phyloP scores from a whole-genome alignment of 2,888 invertebrate genomes.

The Invenusta paracnida region DNA sequence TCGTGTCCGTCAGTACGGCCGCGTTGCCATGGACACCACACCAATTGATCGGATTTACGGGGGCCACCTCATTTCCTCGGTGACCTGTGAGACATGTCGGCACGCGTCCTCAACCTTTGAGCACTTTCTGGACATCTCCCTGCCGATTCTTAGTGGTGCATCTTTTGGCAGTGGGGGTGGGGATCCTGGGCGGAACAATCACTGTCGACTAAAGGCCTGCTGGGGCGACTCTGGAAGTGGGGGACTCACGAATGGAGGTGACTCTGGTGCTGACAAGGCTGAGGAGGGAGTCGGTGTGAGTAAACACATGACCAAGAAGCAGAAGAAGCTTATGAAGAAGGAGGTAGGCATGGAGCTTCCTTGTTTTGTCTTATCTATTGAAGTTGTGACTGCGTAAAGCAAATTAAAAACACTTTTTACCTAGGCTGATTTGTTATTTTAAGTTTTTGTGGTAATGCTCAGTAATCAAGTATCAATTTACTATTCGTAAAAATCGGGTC shows the following conservation, averaged over 20 bases:
- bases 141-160: slow-evolving; percentile 69
- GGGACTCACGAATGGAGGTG: background rate
- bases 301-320: background rate
- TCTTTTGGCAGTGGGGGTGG: slow-evolving; percentile 7
- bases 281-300: background rate
- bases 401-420: no score
- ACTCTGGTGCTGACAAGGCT: background rate
- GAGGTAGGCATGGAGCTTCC: background rate
- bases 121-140: slow-evolving; percentile 85
- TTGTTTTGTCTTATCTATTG: no score
- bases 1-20: background rate
- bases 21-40: slow-evolving; percentile 61
- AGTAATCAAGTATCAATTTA: no score
- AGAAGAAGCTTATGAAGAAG: background rate
- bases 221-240: no score
- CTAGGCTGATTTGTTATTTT: no score
- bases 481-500: no score
- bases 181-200: background rate
- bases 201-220: background rate
- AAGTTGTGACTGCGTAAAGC: no score
- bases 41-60: slow-evolving; percentile 80
- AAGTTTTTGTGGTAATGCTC: no score
- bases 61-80: slow-evolving; percentile 80
- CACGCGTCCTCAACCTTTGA: slow-evolving; percentile 78
- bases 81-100: slow-evolving; percentile 79